Conservation (phyloP, 2,888 invertebrate genomes). For the Capitulum mitella region DNA sequence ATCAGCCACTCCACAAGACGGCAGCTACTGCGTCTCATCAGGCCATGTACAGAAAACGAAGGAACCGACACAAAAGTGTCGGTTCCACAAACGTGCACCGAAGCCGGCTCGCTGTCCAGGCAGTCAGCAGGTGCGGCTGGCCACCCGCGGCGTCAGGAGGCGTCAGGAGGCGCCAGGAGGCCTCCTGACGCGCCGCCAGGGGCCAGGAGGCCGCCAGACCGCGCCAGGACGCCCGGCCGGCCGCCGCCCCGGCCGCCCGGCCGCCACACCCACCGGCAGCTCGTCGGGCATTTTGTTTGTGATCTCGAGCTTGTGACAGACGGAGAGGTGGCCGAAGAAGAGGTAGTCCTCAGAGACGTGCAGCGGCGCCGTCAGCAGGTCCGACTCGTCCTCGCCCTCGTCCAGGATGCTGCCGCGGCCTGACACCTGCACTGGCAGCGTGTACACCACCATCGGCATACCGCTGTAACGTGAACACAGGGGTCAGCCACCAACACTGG, state of each 20-base stretch:
- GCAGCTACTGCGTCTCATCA: too few relatives aligned
- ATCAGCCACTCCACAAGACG: too few relatives aligned
- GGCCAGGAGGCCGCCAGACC: too few relatives aligned
- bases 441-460: slow-evolving; percentile 9
- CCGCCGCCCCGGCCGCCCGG: neutral
- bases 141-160: too few relatives aligned
- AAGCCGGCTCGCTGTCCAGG: too few relatives aligned
- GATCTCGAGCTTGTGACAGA: slow-evolving; percentile 19
- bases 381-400: slow-evolving; percentile 21
- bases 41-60: too few relatives aligned
- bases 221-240: too few relatives aligned
- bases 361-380: slow-evolving; percentile 15
- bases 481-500: neutral
- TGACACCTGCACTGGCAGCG: slow-evolving; percentile 10
- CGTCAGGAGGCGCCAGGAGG: too few relatives aligned
- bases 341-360: slow-evolving; percentile 18
- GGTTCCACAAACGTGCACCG: too few relatives aligned
- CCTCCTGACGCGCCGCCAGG: too few relatives aligned
- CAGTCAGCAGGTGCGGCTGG: too few relatives aligned
- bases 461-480: neutral
- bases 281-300: slow-evolving; percentile 4
- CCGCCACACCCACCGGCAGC: neutral
- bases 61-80: too few relatives aligned
- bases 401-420: slow-evolving; percentile 19
- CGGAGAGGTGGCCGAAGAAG: neutral